Evolutionary conservation across 1,140 invertebrate species (phyloP).

Genomic region (Antheraea pernyi): DNA sequence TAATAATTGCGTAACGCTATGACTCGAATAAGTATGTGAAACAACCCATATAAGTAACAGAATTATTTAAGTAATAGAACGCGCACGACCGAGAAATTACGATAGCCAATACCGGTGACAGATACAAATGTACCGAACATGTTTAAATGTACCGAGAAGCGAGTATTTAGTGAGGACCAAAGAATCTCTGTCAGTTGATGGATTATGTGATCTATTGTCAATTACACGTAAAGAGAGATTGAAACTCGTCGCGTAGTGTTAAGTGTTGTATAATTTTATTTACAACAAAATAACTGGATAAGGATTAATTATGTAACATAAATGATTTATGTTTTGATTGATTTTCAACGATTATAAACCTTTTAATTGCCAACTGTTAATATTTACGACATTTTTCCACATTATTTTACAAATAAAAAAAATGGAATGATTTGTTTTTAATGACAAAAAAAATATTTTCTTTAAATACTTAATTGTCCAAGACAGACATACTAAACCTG

Average conservation of each 20-base stretch:
- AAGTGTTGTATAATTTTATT: too few species aligned
- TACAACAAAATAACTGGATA: too few species aligned
- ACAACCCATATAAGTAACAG: neutral
- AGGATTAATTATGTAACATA: too few species aligned
- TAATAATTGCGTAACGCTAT: neutral
- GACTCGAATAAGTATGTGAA: neutral
- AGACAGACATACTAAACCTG: too few species aligned
- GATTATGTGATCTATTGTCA: neutral
- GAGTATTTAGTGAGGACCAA: neutral
- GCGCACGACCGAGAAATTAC: slow-evolving; percentile 5
- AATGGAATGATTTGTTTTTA: too few species aligned
- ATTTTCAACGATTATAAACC: too few species aligned
- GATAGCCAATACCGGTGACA: slow-evolving; percentile 29
- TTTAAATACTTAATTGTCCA: too few species aligned
- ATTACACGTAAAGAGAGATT: neutral
- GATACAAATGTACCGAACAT: slow-evolving; percentile 28
- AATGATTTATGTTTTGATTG: too few species aligned
- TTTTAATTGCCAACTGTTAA: too few species aligned
- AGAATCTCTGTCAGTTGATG: neutral
- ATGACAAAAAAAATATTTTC: too few species aligned
- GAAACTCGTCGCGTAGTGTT: neutral
- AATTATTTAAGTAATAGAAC: neutral
- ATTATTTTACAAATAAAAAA: too few species aligned
- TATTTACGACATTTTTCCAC: too few species aligned
- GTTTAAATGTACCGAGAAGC: neutral